These are phyloP conservation scores for Paedocypris sp. DNA, from an alignment of 2,113 vertebrate genomes.

Conservation along the genomic window DNA sequence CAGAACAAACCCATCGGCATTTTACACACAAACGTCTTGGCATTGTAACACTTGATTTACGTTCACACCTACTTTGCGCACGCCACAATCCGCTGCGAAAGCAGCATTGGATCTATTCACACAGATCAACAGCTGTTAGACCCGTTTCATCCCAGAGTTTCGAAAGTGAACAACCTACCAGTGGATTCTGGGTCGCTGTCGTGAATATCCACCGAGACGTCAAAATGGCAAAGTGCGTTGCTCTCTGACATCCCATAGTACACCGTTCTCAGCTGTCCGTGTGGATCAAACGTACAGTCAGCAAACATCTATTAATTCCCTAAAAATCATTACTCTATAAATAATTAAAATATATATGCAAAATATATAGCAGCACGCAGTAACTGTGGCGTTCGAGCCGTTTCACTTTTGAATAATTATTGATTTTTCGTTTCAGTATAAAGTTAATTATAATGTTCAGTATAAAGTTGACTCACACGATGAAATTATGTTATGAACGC, in stretches of 20 bases:
- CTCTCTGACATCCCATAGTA: constrained; percentile 64
- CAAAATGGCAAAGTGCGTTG: constrained; percentile 67
- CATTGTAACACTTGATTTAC: not conserved
- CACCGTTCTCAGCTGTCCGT: constrained; percentile 71
- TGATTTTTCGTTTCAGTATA: too few relatives aligned
- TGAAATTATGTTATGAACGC: too few relatives aligned
- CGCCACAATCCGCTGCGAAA: constrained; percentile 57
- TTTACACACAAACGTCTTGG: not conserved
- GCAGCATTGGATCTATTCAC: constrained; percentile 37
- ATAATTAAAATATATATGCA: too few relatives aligned
- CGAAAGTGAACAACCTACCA: not conserved
- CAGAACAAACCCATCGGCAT: not conserved
- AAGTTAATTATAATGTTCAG: too few relatives aligned
- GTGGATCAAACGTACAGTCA: too few relatives aligned
- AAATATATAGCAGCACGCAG: too few relatives aligned
- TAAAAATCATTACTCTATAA: too few relatives aligned
- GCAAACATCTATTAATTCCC: too few relatives aligned
- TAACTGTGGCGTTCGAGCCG: too few relatives aligned
- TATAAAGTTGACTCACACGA: too few relatives aligned
- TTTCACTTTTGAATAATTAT: too few relatives aligned
- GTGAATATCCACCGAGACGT: constrained; percentile 47
- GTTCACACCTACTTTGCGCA: constrained; percentile 75
- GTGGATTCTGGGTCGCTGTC: not conserved
- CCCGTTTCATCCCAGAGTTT: not conserved
- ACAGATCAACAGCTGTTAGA: not conserved